Conservation (phyloP, 2,888 invertebrate genomes). For the Merodon equestris region DNA sequence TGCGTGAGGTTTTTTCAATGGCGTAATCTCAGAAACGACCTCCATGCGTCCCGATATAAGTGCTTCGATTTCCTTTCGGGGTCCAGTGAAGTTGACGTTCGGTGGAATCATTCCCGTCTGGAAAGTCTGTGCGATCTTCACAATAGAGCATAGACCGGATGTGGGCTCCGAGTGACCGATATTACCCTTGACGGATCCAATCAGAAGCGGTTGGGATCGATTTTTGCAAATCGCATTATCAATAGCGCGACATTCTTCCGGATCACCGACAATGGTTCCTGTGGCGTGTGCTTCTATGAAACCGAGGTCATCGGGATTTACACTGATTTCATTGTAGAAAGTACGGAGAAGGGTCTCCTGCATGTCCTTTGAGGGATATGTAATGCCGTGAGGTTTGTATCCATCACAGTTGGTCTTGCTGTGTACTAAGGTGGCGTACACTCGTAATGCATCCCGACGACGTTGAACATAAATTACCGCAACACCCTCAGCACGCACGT, state of each 20-base stretch:
- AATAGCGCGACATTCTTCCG: conserved; percentile 90
- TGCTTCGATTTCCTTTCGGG: conserved; percentile 82
- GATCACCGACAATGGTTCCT: conserved; percentile 89
- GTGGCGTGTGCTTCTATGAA: conserved; percentile 92
- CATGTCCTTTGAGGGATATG: conserved; percentile 82
- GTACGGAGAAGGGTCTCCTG: conserved; percentile 82
- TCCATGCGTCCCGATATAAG: conserved; percentile 81
- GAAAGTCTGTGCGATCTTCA: conserved; percentile 89
- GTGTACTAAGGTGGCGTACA: conserved; percentile 84
- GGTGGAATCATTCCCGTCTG: conserved; percentile 88
- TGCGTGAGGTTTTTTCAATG: conserved; percentile 85
- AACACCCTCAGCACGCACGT: conserved; percentile 87
- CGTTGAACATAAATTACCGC: conserved; percentile 85
- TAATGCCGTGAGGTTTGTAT: conserved; percentile 83
- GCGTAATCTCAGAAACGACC: conserved; percentile 85
- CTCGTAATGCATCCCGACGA: conserved; percentile 81
- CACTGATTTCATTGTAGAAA: conserved; percentile 83
- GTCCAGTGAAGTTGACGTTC: conserved; percentile 86
- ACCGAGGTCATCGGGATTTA: conserved; percentile 84
- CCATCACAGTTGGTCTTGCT: conserved; percentile 88
- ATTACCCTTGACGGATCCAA: conserved; percentile 94
- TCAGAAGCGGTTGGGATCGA: conserved; percentile 85
- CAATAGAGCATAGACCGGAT: conserved; percentile 87
- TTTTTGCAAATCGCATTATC: conserved; percentile 86
- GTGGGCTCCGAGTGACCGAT: conserved; percentile 93